Evolutionary conservation across 2,797 vertebrate genomes (phyloP).

Genomic region (Podarcis siculus): DNA sequence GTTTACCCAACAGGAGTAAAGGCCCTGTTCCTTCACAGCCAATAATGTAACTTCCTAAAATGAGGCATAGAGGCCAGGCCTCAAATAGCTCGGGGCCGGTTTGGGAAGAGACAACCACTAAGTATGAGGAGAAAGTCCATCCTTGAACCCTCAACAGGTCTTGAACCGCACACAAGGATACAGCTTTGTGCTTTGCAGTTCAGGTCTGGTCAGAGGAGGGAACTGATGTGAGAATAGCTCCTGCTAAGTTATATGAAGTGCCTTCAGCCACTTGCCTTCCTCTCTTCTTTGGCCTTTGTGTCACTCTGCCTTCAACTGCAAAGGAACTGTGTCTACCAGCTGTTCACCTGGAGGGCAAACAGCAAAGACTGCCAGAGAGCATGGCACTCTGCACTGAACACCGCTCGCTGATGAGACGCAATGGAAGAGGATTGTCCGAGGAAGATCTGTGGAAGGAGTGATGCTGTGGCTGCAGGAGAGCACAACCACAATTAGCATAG

Average conservation of each 20-base stretch:
- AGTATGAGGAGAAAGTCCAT: too few relatives aligned
- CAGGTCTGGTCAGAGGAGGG: not conserved
- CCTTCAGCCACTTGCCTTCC: not conserved
- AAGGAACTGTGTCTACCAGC: not conserved
- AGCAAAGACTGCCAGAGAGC: not conserved
- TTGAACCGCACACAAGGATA: not conserved
- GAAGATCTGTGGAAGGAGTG: not conserved
- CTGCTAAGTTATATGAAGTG: not conserved
- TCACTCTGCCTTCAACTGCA: not conserved
- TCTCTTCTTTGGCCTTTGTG: not conserved
- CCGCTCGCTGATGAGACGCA: not conserved
- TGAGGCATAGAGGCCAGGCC: not conserved
- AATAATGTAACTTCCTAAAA: not conserved
- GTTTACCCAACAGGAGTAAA: too few relatives aligned
- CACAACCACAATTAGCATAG: not conserved
- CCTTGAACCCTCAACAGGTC: not conserved
- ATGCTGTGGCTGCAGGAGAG: not conserved
- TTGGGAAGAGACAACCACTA: not conserved
- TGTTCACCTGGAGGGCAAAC: not conserved
- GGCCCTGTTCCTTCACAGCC: not conserved
- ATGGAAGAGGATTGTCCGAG: not conserved
- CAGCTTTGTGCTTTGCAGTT: too few relatives aligned
- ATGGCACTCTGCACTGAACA: not conserved
- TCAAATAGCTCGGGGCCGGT: not conserved
- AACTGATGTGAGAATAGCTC: not conserved